Evolutionary conservation across 1,140 invertebrate genomes (phyloP).

Genomic region (Acromyrmex charruanus): DNA sequence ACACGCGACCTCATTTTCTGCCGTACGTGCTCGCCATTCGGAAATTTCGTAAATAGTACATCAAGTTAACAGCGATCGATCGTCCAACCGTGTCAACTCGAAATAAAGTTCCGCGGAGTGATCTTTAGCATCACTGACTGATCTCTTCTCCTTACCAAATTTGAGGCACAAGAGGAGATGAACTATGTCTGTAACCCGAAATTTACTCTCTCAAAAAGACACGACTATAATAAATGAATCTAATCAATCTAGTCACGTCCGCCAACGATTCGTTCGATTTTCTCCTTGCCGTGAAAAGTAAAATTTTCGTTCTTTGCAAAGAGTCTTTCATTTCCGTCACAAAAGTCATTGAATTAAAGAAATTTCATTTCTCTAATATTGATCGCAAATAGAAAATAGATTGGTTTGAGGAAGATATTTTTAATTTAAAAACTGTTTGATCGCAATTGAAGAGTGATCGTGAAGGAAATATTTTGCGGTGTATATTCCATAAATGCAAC

Average conservation of each 20-base stretch:
- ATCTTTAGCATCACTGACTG: slow-evolving; percentile 1
- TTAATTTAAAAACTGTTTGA: neutral
- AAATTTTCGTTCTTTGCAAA: slow-evolving; percentile 23
- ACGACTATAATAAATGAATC: slow-evolving; percentile 37
- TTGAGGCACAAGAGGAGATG: neutral
- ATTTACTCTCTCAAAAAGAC: neutral
- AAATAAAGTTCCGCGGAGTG: slow-evolving; percentile 24
- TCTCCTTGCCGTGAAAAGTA: neutral
- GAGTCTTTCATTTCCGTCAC: neutral
- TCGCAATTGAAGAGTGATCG: neutral
- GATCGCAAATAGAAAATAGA: neutral
- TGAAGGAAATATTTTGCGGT: neutral
- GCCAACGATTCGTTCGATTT: slow-evolving; percentile 8
- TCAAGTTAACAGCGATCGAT: slow-evolving; percentile 42
- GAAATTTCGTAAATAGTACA: slow-evolving; percentile 45
- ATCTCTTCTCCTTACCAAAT: neutral
- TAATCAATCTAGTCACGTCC: slow-evolving; percentile 35
- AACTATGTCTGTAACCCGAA: neutral
- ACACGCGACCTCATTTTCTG: slow-evolving; percentile 31
- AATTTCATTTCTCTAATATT: neutral
- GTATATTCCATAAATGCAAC: neutral
- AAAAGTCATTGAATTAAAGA: neutral
- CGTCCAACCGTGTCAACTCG: slow-evolving; percentile 7
- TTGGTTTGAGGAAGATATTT: neutral
- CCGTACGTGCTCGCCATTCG: slow-evolving; percentile 21